Conservation (phyloP, 2,797 vertebrate genomes). For the Antrozous pallidus region DNA sequence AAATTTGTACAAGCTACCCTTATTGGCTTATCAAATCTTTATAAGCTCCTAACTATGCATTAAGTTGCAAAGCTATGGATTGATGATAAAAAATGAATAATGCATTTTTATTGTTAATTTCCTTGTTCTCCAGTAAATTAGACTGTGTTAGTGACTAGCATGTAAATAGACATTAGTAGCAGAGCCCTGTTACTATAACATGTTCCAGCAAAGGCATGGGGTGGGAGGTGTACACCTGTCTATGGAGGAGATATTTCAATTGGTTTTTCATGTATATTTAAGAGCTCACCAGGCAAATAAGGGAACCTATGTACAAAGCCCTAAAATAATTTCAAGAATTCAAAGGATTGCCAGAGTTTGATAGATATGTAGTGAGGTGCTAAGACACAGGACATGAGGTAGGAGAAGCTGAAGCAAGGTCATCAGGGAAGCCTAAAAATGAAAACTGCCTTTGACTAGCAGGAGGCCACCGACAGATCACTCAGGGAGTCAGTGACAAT, state of each 20-base stretch:
- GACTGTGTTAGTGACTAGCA: neutral
- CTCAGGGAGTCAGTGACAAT: neutral
- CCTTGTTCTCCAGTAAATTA: neutral
- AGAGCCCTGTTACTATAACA: neutral
- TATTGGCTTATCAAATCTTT: neutral
- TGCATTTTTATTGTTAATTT: neutral
- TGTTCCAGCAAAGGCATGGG: neutral
- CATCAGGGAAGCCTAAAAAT: neutral
- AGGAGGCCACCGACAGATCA: rapidly evolving
- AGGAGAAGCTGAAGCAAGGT: neutral
- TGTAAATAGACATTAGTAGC: neutral
- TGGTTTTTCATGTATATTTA: neutral
- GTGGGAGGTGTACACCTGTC: rapidly evolving
- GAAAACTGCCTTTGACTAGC: neutral
- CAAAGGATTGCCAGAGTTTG: neutral
- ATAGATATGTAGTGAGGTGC: neutral
- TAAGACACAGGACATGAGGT: neutral
- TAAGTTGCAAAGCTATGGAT: neutral
- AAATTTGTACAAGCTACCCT: neutral
- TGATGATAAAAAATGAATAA: neutral
- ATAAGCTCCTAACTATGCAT: neutral
- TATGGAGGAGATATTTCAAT: neutral
- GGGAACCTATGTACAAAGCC: neutral
- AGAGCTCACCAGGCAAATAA: neutral
- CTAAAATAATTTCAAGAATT: neutral